These are phyloP conservation scores for Amphimedon queenslandica DNA, from an alignment of 37 sponge, comb jelly and placozoan genomes.

Conservation along the genomic window DNA sequence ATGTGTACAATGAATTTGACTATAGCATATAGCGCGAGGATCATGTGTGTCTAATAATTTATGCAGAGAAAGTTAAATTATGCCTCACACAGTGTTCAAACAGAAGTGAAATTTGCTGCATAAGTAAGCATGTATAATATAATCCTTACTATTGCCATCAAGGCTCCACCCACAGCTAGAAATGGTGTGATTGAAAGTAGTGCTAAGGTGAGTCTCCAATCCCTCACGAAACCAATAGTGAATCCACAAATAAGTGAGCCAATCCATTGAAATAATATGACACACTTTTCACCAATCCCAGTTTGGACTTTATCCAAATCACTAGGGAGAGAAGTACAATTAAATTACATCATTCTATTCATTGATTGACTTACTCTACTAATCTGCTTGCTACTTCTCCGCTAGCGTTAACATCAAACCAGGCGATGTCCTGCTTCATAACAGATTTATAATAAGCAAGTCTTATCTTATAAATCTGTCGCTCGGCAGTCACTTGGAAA, in stretches of 20 bases:
- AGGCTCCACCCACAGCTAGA: not conserved
- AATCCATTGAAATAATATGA: slow-evolving; percentile 34
- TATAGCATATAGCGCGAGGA: not conserved
- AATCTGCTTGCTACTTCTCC: not conserved
- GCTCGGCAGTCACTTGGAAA: not conserved
- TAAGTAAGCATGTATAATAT: not conserved
- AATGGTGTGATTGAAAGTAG: slow-evolving; percentile 39
- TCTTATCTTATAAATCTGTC: not conserved
- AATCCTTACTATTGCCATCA: not conserved
- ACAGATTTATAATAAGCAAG: not conserved
- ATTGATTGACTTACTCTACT: not conserved
- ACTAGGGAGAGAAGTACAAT: slow-evolving; percentile 5
- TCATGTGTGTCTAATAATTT: not conserved
- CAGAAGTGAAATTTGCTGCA: not conserved
- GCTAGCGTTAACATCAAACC: not conserved
- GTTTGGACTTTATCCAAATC: slow-evolving; percentile 50
- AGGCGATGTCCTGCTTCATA: not conserved
- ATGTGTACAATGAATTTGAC: not conserved
- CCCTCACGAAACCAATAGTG: slow-evolving; percentile 20
- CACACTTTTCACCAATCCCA: slow-evolving; percentile 65
- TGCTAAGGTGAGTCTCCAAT: slow-evolving; percentile 38
- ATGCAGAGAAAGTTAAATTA: not conserved
- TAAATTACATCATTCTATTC: not conserved
- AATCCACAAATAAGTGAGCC: slow-evolving; percentile 45
- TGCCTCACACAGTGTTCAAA: no score